Evolutionary conservation across 1,140 invertebrate genomes (phyloP).

Genomic region (Brachionus rotundiformis): DNA sequence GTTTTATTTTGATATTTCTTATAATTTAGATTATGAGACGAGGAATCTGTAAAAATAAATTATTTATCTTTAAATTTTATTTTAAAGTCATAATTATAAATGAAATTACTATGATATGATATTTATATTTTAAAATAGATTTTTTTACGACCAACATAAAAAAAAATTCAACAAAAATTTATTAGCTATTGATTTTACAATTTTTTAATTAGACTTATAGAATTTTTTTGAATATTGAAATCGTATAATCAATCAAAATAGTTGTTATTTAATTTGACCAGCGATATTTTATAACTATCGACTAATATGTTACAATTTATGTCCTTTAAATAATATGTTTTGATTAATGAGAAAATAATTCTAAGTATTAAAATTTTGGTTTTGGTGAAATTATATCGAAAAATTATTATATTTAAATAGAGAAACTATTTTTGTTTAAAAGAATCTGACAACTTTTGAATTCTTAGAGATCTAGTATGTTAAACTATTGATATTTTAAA

Average conservation of each 20-base stretch:
- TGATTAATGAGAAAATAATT: neutral
- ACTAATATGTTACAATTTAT: neutral
- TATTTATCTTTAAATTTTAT: too few relatives aligned
- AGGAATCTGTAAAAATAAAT: too few relatives aligned
- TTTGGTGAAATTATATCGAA: neutral
- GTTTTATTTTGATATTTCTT: too few relatives aligned
- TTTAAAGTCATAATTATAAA: too few relatives aligned
- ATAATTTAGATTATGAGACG: too few relatives aligned
- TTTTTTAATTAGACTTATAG: too few relatives aligned
- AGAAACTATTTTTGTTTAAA: neutral
- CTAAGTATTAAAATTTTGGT: neutral
- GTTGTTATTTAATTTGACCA: neutral
- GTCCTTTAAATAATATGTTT: neutral
- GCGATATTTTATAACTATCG: neutral
- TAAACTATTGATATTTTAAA: too few relatives aligned
- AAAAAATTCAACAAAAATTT: neutral
- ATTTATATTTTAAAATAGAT: too few relatives aligned
- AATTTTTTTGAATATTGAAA: neutral
- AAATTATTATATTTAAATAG: neutral
- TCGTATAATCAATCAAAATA: neutral
- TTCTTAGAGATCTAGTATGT: neutral
- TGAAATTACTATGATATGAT: too few relatives aligned
- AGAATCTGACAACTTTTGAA: too few relatives aligned
- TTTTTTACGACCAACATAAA: too few relatives aligned
- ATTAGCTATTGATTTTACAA: too few relatives aligned